Percentiles rank a stretch among this genome's conserved stretches.
These are phyloP conservation scores for Mesembrinibis cayennensis DNA, from an alignment of 2,113 vertebrate species.

Conservation along the genomic window DNA sequence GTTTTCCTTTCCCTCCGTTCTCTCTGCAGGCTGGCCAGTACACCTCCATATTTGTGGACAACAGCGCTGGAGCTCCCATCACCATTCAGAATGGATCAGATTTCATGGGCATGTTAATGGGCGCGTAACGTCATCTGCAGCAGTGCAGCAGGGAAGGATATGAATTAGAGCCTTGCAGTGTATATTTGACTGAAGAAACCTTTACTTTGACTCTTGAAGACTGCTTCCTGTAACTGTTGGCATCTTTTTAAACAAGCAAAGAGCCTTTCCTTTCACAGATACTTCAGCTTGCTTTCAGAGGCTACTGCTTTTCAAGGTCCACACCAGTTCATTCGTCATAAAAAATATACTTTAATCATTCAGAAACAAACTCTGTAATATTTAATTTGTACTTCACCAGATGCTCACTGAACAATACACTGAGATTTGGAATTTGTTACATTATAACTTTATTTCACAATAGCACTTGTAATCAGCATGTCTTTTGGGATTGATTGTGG, in stretches of 20 bases:
- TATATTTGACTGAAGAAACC: background rate
- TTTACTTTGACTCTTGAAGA: background rate
- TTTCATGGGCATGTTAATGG: slow-evolving; percentile 91
- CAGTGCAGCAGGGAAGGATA: background rate
- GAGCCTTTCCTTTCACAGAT: background rate
- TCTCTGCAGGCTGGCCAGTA: slow-evolving; percentile 86
- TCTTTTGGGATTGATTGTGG: background rate
- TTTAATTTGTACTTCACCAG: slow-evolving; percentile 11
- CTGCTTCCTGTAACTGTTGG: background rate
- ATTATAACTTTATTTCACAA: background rate
- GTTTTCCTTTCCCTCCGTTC: background rate
- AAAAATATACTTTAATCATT: background rate
- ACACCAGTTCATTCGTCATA: background rate
- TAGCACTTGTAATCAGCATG: background rate
- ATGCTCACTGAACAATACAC: background rate
- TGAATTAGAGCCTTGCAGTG: background rate
- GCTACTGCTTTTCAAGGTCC: background rate
- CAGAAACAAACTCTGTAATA: background rate
- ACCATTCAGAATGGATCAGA: slow-evolving; percentile 90
- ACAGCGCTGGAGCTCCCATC: slow-evolving; percentile 83
- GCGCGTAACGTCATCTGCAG: slow-evolving; percentile 69
- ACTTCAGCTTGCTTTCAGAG: background rate
- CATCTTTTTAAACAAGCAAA: background rate
- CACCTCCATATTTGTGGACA: slow-evolving; percentile 94
- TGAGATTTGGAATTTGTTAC: background rate